Evolutionary conservation across 2,888 invertebrate genomes (phyloP).

Genomic region (Fragum whitleyi): DNA sequence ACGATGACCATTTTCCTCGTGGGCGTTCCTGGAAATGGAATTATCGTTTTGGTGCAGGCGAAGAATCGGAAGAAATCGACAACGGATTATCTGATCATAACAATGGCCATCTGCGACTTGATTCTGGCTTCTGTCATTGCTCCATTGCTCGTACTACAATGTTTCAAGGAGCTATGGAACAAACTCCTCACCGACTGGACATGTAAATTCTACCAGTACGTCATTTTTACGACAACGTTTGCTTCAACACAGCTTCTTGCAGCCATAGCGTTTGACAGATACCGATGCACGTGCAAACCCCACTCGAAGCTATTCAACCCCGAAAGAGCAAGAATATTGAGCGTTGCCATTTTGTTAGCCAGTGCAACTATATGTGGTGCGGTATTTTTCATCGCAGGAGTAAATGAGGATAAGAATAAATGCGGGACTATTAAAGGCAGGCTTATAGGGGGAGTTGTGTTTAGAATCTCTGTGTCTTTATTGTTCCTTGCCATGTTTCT

Average conservation of each 20-base stretch:
- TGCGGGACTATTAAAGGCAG: not conserved
- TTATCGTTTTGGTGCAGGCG: not conserved
- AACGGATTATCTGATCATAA: not conserved
- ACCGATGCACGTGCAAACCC: not conserved
- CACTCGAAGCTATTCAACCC: not conserved
- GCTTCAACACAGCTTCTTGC: slow-evolving; percentile 1
- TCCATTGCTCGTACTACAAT: not conserved
- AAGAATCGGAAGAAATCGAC: slow-evolving; percentile 5
- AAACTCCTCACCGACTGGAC: not conserved
- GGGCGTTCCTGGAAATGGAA: not conserved
- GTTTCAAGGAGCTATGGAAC: not conserved
- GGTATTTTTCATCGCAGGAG: not conserved
- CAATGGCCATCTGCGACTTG: not conserved
- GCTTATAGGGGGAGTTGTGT: not conserved
- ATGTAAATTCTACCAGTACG: not conserved
- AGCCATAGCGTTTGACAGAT: not conserved
- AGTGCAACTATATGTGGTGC: not conserved
- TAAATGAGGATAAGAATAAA: not conserved
- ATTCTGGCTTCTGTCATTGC: not conserved
- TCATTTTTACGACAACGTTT: not conserved
- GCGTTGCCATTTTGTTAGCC: not conserved
- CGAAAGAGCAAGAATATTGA: not conserved
- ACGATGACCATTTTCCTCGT: not conserved
- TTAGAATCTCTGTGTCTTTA: not conserved
- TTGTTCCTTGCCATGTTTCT: not conserved